A percentile compares a stretch with the other conserved stretches of the same genome.
Evolutionary conservation across 2,113 vertebrate species (phyloP).

Genomic region (Centropristis striata): DNA sequence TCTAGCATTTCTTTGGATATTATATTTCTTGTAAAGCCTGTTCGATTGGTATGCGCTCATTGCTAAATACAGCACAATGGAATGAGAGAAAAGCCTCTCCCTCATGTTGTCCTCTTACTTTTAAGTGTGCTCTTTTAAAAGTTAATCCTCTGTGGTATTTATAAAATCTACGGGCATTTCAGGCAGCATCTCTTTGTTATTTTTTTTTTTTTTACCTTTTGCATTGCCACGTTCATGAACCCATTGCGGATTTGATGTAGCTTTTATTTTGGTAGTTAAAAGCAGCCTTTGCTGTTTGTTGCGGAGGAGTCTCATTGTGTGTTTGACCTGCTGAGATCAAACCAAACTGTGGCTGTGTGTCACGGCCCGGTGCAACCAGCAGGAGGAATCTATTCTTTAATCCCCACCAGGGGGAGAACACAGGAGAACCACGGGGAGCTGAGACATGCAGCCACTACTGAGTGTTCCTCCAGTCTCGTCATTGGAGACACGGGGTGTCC

Average conservation of each 20-base stretch:
- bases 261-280: slow-evolving; percentile 15
- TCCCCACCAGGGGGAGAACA: slow-evolving; percentile 39
- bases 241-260: slow-evolving; percentile 8
- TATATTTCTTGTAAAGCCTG: slow-evolving; percentile 25
- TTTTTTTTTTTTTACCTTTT: background rate
- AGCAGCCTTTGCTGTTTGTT: slow-evolving; percentile 12
- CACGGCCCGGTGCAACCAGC: slow-evolving; percentile 20
- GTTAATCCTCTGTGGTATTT: slow-evolving; percentile 35
- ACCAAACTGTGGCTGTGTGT: slow-evolving; percentile 40
- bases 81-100: background rate
- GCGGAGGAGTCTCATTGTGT: background rate
- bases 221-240: slow-evolving; percentile 4
- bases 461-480: background rate
- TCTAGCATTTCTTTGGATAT: slow-evolving; percentile 40
- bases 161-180: slow-evolving; percentile 5
- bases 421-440: slow-evolving; percentile 48
- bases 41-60: slow-evolving; percentile 20
- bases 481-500: background rate
- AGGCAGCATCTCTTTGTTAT: slow-evolving; percentile 18
- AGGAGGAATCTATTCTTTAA: slow-evolving; percentile 38
- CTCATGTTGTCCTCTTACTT: background rate
- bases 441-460: slow-evolving; percentile 24
- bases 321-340: slow-evolving; percentile 56
- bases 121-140: slow-evolving; percentile 25
- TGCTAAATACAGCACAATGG: slow-evolving; percentile 10